These are phyloP conservation scores for Hyperoplus immaculatus DNA, from an alignment of 2,797 vertebrate genomes.

Conservation along the genomic window DNA sequence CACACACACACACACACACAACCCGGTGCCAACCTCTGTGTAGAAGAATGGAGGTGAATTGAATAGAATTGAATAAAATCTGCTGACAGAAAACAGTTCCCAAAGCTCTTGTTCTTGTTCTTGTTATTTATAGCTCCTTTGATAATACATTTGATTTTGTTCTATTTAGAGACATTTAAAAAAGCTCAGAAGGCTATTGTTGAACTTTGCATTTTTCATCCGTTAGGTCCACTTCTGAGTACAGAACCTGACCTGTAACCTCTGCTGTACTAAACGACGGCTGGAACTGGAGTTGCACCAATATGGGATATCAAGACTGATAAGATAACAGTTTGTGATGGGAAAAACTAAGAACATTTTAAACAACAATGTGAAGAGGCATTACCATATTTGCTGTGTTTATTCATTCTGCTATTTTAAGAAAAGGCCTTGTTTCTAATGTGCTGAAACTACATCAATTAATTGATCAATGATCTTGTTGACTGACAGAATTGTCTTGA, in stretches of 20 bases:
- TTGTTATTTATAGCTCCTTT: conserved; percentile 51
- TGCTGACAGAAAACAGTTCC: conserved; percentile 61
- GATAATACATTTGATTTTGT: conserved; percentile 39
- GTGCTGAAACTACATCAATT: background rate
- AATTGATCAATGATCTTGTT: background rate
- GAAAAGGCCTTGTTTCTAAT: background rate
- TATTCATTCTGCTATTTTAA: background rate
- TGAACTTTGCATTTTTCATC: no score
- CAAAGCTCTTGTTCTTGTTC: conserved; percentile 36
- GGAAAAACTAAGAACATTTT: background rate
- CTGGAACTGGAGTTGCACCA: background rate
- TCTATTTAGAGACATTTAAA: conserved; percentile 39
- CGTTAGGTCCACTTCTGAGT: background rate
- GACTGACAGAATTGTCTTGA: no score
- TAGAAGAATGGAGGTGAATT: conserved; percentile 58
- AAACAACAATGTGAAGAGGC: background rate
- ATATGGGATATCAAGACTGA: background rate
- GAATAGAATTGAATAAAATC: conserved; percentile 46
- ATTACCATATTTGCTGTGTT: background rate
- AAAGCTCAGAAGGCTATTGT: background rate
- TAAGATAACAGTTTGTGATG: background rate
- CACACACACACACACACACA: conserved; percentile 26
- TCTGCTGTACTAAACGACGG: conserved; percentile 1
- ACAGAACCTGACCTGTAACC: background rate
- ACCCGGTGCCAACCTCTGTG: conserved; percentile 43